Evolutionary conservation across 2,797 vertebrate genomes (phyloP).

Genomic region (Lophotriccus pileatus): DNA sequence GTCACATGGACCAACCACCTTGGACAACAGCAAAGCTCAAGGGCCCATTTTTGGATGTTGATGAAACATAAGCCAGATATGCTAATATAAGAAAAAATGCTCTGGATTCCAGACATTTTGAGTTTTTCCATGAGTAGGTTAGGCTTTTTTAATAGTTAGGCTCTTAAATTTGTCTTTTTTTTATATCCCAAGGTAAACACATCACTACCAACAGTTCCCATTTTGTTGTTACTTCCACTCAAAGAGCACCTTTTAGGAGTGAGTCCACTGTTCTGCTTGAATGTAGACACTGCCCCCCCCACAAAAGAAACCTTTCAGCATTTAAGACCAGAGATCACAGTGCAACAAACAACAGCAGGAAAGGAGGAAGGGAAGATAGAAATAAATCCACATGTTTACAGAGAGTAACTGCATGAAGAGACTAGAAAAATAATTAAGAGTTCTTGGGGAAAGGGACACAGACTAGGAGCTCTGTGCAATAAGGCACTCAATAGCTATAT

Average conservation of each 20-base stretch:
- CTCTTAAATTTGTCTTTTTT: background rate
- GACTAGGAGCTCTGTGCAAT: background rate
- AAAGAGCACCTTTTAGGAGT: background rate
- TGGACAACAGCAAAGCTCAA: background rate
- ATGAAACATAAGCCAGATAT: background rate
- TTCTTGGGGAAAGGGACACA: background rate
- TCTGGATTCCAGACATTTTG: background rate
- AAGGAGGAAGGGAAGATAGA: background rate
- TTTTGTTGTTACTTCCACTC: background rate
- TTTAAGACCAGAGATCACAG: background rate
- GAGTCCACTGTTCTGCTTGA: background rate
- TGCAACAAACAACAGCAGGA: background rate
- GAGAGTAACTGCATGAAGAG: background rate
- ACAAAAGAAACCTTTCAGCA: background rate
- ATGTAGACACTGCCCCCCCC: background rate
- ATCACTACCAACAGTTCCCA: background rate
- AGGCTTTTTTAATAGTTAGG: background rate
- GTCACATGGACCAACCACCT: background rate
- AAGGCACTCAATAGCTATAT: background rate
- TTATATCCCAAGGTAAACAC: background rate
- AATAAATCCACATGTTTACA: constrained; percentile 9
- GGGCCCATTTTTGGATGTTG: background rate
- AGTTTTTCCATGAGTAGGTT: background rate
- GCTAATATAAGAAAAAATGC: background rate
- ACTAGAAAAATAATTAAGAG: constrained; percentile 13